Evolutionary conservation across 2,888 invertebrate genomes (phyloP).

Genomic region (Conomelus anceps): DNA sequence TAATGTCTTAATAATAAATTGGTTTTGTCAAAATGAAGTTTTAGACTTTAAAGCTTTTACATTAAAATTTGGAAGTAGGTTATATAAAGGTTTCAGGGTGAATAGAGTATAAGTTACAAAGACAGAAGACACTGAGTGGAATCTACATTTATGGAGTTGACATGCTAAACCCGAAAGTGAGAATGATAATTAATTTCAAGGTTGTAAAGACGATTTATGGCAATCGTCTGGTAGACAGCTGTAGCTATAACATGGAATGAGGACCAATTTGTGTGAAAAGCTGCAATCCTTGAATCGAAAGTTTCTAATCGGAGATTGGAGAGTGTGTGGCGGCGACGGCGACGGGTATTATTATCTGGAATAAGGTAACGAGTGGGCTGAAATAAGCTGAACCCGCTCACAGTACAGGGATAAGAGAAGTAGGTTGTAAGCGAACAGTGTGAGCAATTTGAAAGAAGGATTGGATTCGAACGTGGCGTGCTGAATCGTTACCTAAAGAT

Average conservation of each 20-base stretch:
- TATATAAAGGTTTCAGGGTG: background rate
- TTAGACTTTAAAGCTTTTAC: too few species aligned
- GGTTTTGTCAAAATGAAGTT: too few species aligned
- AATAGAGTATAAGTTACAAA: background rate
- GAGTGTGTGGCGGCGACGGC: background rate
- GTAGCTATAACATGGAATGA: background rate
- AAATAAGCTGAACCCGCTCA: background rate
- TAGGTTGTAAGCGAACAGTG: background rate
- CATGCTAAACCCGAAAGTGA: background rate
- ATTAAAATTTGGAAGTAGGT: background rate
- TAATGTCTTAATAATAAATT: too few species aligned
- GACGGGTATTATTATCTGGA: background rate
- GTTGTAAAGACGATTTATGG: background rate
- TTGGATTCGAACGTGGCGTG: background rate
- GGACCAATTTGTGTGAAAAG: background rate
- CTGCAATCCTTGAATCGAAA: background rate
- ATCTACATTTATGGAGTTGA: background rate
- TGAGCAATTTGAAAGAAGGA: background rate
- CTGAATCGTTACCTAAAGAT: background rate
- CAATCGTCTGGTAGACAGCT: background rate
- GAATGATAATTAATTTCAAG: background rate
- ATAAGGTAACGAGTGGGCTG: background rate
- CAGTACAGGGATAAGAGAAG: too few species aligned
- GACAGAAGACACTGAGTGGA: background rate
- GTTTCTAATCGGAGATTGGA: background rate